Base-by-base conservation (phyloP, 2,888 invertebrate genomes). In the Lepas anatifera region DNA sequence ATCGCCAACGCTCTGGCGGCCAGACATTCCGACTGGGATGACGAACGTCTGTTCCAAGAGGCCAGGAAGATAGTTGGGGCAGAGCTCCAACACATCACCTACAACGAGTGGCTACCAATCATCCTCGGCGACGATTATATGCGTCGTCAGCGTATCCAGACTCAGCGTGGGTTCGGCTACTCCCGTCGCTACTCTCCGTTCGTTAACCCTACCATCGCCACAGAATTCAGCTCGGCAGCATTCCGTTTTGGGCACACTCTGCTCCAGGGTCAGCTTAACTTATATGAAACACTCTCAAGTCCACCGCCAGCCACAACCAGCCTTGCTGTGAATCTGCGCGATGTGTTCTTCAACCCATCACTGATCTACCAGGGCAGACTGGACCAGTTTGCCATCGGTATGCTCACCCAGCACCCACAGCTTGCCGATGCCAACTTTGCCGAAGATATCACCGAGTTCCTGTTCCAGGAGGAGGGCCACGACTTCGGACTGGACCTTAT, bases 41-140 rank as follows among this genome's bases (percentile, higher is more conserved):
- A 95, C 77, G 93, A 94, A 77, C 88, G 88, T 18, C 82, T 90
- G 18, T 93, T 88, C 78, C 92, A 92, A 76, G 94, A 94, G 80
- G 86, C 90, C 0, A 83, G 93, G 29, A 87, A 88, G 75, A 90
- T 95, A 68, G 84, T 94, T 4, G 88, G 87, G 1, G 92, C 92
- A n/a, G 83, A 89, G 78, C 81, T 92, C 67, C 93, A 93, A 78
- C 92, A 91, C 75, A 89, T 93, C 70, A 90, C 90, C 0, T 93
- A 89, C 76, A 84, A 87, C 3, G 92, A 93, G 78, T 92, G 90
- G 78, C 79, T 93, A 71, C 92, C 93, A 0, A 84, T 92, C 41
- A 84, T 93, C 27, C 80, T 92, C 73, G 90, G 88, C 86, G 76
- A 78, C 6, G n/a, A n/a, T 8, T 48, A 48, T n/a, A 41, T 16